Base-by-base conservation (phyloP, 2,797 vertebrate species). In the Triplophysa yarkandensis region DNA sequence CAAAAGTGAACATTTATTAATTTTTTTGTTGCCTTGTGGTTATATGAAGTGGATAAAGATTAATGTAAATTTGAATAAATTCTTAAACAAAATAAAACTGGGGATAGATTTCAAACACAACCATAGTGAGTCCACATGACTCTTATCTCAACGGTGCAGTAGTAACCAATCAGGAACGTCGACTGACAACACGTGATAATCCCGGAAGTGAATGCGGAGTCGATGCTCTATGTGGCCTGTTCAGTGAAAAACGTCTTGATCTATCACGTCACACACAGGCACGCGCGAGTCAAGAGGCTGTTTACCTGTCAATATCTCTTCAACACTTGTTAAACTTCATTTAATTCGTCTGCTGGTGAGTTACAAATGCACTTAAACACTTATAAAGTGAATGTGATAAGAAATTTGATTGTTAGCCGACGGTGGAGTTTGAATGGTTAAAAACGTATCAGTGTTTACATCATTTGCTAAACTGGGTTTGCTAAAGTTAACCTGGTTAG, bases 301-400 rank as follows among this genome's bases (percentile, higher is more conserved):
- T 25, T 54, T 2, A 32, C 60, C 72, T 74, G 54, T 66, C 54
- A 75, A 23, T 54, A 25, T 63, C 63, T 60, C 54, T 50, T 67
- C 41, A 74, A 68, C 16, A 19, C n/a, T n/a, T 0, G 27, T 23
- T 67, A 68, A 6, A 50, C 54, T 43, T 43, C 1, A 32, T 46
- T 36, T 25, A 34, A 34, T 41, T 19, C 27, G 55, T 67, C 39
- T 61, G 8, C 34, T 50, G 64, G 73, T 75, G 43, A 75, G 73
- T 68, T 61, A 19, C 9, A 8, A 16, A 13, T n/a, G 7, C 14
- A 46, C 36, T 36, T 41, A 28, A 68, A 48, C 36, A 7, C 17
- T 21, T 27, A 39, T 9, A 39, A 39, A 21, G 5, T 36, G 17
- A 39, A 6, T 11, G 17, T 8, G 19, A 21, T 21, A 50, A 5